phyloP scores from a whole-genome alignment of 1,140 invertebrate genomes.

The Zaprionus taronus region DNA sequence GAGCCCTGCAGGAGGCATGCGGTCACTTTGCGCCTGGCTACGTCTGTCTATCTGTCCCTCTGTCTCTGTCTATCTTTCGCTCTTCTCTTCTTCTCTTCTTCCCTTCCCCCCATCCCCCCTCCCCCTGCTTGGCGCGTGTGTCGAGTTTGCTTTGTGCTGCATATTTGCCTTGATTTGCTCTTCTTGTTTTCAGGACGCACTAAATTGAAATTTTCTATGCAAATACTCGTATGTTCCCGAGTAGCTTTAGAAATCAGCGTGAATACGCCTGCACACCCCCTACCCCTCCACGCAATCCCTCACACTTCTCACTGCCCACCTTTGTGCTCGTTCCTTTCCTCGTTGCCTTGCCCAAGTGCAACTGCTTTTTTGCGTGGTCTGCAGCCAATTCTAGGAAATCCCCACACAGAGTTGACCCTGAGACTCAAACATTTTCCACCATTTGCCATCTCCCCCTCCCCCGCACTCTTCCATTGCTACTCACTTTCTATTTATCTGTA shows the following conservation, averaged over 20 bases:
- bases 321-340: neutral
- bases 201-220: slow-evolving; percentile 24
- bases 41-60: neutral
- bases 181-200: slow-evolving; percentile 13
- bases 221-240: slow-evolving; percentile 12
- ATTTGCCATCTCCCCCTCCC: neutral
- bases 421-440: neutral
- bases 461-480: neutral
- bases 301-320: neutral
- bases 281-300: neutral
- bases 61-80: neutral
- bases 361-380: neutral
- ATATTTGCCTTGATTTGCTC: slow-evolving; percentile 29
- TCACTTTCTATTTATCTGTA: neutral
- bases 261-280: neutral
- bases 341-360: neutral
- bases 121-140: neutral
- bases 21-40: neutral
- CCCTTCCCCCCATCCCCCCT: no score
- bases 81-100: neutral
- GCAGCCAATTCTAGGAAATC: neutral
- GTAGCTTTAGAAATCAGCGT: slow-evolving; percentile 1
- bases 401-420: neutral
- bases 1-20: slow-evolving; percentile 3
- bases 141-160: slow-evolving; percentile 3